phyloP scores from a whole-genome alignment of 2,113 vertebrate species.

The Tricholaema leucomelas region DNA sequence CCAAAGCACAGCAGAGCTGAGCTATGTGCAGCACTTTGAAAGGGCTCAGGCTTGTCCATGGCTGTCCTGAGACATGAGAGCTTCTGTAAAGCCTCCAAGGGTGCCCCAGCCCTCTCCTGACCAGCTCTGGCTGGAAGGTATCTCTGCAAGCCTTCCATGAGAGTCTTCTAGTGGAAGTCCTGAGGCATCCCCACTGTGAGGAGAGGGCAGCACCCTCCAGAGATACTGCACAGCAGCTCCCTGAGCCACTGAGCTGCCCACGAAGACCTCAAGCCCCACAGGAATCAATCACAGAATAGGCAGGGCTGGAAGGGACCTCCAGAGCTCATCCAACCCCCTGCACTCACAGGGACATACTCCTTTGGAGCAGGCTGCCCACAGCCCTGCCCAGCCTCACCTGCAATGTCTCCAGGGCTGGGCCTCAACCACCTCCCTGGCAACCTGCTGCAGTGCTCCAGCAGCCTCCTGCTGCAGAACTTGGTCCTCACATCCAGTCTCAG shows the following conservation, averaged over 20 bases:
- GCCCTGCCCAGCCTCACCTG: no score
- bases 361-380: no score
- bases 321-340: no score
- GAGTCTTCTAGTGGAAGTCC: neutral
- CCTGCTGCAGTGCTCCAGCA: no score
- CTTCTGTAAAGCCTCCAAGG: neutral
- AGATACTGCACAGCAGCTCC: neutral
- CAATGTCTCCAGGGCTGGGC: no score
- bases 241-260: neutral
- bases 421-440: no score
- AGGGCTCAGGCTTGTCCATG: neutral
- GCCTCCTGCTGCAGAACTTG: no score
- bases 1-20: neutral
- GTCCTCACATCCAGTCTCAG: no score
- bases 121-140: neutral
- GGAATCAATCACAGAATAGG: no score
- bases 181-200: neutral
- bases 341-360: no score
- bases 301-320: no score
- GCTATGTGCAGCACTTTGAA: neutral
- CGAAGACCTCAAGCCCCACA: neutral
- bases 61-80: fast-evolving
- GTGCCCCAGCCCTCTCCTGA: neutral
- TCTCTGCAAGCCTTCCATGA: neutral
- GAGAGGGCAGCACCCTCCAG: neutral